Conservation (phyloP, 2,113 vertebrate genomes). For the Phrynosoma blainvillii region DNA sequence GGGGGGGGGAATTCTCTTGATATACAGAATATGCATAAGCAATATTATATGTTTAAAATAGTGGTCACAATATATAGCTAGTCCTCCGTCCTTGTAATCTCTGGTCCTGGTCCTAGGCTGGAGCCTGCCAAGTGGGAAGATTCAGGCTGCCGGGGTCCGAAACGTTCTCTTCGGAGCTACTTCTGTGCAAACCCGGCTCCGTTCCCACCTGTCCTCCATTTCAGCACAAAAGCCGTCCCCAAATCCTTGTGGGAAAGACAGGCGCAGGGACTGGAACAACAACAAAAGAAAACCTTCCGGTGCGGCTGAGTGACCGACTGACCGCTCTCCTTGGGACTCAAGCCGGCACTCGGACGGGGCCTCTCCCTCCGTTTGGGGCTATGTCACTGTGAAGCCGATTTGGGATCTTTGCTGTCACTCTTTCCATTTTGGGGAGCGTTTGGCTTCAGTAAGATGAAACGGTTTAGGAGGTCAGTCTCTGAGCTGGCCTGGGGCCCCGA, state of each 20-base stretch:
- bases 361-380: accelerated
- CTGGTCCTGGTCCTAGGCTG: constrained; percentile 49
- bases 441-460: constrained; percentile 81
- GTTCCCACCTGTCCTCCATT: neutral
- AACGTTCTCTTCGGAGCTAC: neutral
- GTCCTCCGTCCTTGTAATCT: neutral
- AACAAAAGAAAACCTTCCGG: neutral
- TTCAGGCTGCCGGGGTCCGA: neutral
- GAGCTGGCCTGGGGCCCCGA: constrained; percentile 73
- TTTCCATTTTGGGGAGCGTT: constrained; percentile 66
- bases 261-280: neutral
- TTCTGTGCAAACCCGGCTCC: constrained; percentile 9
- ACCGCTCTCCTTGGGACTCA: no score
- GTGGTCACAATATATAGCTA: constrained; percentile 62
- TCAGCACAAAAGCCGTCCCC: neutral
- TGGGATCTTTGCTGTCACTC: constrained; percentile 61
- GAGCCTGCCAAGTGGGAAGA: neutral
- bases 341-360: neutral
- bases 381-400: constrained; percentile 64
- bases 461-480: constrained; percentile 79
- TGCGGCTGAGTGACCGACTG: neutral
- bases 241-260: neutral
- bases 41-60: constrained; percentile 74
- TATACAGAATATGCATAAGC: constrained; percentile 68
- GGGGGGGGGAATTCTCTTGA: constrained; percentile 58